A percentile compares a stretch with the other conserved stretches of the same genome.
phyloP scores from a whole-genome alignment of 1,140 invertebrate genomes.

The Euschistus heros region DNA sequence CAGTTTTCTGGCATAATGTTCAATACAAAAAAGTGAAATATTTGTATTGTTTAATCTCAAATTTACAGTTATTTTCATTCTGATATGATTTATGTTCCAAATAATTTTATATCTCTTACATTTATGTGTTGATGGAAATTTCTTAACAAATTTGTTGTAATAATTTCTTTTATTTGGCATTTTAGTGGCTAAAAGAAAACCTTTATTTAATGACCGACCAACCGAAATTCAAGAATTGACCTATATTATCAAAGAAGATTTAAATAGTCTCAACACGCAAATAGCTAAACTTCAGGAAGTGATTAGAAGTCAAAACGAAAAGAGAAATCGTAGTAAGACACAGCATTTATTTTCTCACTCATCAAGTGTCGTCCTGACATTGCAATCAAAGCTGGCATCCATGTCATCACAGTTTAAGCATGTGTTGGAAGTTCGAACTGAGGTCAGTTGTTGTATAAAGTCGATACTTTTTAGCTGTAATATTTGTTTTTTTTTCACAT shows the following conservation, averaged over 20 bases:
- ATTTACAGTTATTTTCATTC: too few species aligned
- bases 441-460: constrained; percentile 41
- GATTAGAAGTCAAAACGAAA: constrained; percentile 53
- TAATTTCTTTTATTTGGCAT: constrained; percentile 31
- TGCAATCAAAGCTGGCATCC: constrained; percentile 89
- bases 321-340: constrained; percentile 43
- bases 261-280: constrained; percentile 89
- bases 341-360: constrained; percentile 88
- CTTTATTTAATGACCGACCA: constrained; percentile 91
- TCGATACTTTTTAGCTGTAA: neutral
- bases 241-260: constrained; percentile 94
- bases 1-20: too few species aligned
- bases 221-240: constrained; percentile 95
- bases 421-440: constrained; percentile 70
- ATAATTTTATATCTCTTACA: too few species aligned
- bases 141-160: too few species aligned
- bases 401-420: constrained; percentile 96
- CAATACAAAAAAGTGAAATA: too few species aligned
- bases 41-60: too few species aligned
- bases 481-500: constrained; percentile 11
- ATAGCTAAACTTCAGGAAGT: constrained; percentile 79
- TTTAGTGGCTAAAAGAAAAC: constrained; percentile 92
- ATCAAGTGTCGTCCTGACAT: constrained; percentile 83
- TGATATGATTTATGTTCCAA: too few species aligned
- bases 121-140: too few species aligned